A percentile compares a stretch with the other conserved stretches of the same genome.
Conservation (phyloP, 2,888 invertebrate genomes). For the Caenorhabditis afra region DNA sequence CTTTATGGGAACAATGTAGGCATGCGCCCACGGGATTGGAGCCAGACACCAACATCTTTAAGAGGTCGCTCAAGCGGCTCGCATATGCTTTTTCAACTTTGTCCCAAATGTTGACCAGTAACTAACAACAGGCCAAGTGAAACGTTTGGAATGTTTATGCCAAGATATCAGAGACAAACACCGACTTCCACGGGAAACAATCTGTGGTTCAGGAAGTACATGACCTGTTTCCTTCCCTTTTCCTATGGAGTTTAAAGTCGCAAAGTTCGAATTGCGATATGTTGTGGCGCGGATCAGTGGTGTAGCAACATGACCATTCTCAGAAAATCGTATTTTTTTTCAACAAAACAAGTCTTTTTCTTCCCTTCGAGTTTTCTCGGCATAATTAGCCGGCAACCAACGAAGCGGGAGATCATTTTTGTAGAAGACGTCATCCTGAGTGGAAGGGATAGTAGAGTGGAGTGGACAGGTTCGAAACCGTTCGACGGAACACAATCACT, state of each 20-base stretch:
- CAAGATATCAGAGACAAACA: no score
- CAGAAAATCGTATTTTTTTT: constrained; percentile 28
- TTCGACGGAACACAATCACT: neutral
- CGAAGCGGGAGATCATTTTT: neutral
- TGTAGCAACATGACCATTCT: constrained; percentile 8
- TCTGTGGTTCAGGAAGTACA: neutral
- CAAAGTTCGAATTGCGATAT: neutral
- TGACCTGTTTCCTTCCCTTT: neutral
- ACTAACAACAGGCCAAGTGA: no score
- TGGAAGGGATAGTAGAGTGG: no score
- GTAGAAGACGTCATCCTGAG: neutral
- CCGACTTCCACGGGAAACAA: no score
- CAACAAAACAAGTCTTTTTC: constrained; percentile 12
- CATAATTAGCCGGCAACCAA: constrained; percentile 23
- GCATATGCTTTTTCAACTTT: no score
- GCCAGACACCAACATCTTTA: no score
- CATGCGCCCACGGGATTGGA: no score
- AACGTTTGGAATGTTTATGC: no score
- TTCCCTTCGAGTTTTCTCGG: constrained; percentile 9
- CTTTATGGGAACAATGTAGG: no score
- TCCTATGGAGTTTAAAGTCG: neutral
- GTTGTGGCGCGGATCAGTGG: neutral
- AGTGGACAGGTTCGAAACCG: neutral
- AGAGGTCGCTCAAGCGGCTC: no score
- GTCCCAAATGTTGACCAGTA: no score